Conservation (phyloP, 2,888 invertebrate species). For the Diarsia rubi region DNA sequence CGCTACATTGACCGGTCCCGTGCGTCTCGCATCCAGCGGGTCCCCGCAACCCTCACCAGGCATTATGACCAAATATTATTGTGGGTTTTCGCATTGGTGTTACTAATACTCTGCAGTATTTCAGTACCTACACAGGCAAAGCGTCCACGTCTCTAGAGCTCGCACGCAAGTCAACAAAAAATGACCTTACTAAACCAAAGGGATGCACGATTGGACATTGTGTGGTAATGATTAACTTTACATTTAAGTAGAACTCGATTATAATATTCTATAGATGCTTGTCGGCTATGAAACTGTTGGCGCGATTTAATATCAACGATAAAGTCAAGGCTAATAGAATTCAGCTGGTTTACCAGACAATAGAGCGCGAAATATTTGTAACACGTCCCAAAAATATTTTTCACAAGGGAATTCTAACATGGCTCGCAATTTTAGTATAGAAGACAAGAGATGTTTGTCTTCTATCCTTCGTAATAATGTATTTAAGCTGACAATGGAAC, state of each 20-base stretch:
- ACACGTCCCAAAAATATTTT: constrained; percentile 44
- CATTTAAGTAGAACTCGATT: constrained; percentile 38
- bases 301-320: constrained; percentile 44
- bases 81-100: background rate
- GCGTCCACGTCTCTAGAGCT: background rate
- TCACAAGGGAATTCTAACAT: constrained; percentile 18
- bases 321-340: constrained; percentile 62
- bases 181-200: constrained; percentile 47
- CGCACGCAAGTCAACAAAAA: constrained; percentile 45
- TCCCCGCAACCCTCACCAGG: too few species aligned
- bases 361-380: constrained; percentile 24
- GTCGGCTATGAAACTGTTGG: constrained; percentile 34
- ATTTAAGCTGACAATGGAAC: constrained; percentile 5
- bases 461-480: constrained; percentile 6
- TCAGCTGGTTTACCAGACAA: constrained; percentile 42
- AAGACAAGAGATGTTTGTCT: constrained; percentile 9
- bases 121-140: constrained; percentile 2
- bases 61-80: background rate
- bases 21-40: too few species aligned
- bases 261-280: constrained; percentile 37
- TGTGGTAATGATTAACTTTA: constrained; percentile 47
- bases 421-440: constrained; percentile 32
- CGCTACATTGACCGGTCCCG: too few species aligned
- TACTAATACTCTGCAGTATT: background rate
- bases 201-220: constrained; percentile 43